These are phyloP conservation scores for Hesperophylax magnus DNA, from an alignment of 1,140 invertebrate species.

Conservation along the genomic window DNA sequence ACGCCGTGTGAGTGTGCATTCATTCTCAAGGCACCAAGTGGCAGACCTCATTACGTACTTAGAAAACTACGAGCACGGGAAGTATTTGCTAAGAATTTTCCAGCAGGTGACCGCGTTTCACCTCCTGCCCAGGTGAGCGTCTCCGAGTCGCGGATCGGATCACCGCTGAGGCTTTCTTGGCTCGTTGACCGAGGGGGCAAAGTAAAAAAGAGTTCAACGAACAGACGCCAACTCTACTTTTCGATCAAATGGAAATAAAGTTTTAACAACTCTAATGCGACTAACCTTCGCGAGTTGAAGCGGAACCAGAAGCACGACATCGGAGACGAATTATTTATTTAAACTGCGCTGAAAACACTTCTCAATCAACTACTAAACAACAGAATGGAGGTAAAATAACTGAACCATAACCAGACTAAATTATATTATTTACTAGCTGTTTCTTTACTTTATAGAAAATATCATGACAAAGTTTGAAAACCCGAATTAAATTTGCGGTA, in stretches of 20 bases:
- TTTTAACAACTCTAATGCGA: conserved; percentile 12
- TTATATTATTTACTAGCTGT: neutral
- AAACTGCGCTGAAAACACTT: neutral
- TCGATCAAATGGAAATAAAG: conserved; percentile 28
- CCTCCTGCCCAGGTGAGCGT: neutral
- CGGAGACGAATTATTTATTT: neutral
- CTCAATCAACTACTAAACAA: neutral
- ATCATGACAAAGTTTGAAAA: too few relatives aligned
- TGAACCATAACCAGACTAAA: too few relatives aligned
- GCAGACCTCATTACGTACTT: too few relatives aligned
- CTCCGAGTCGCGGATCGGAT: too few relatives aligned
- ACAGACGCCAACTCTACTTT: conserved; percentile 27
- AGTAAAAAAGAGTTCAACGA: conserved; percentile 37
- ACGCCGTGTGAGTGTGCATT: neutral
- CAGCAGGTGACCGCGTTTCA: conserved; percentile 2
- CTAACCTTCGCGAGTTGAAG: conserved; percentile 16
- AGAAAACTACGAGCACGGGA: neutral
- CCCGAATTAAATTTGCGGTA: too few relatives aligned
- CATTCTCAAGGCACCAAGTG: neutral
- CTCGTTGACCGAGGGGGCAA: conserved; percentile 18
- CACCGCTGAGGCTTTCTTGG: too few relatives aligned
- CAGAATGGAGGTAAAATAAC: too few relatives aligned
- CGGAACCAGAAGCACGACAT: conserved; percentile 14
- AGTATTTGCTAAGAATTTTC: neutral
- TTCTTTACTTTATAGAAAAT: neutral